Evolutionary conservation across 1,140 invertebrate genomes (phyloP).

Genomic region (Caerostris darwini): DNA sequence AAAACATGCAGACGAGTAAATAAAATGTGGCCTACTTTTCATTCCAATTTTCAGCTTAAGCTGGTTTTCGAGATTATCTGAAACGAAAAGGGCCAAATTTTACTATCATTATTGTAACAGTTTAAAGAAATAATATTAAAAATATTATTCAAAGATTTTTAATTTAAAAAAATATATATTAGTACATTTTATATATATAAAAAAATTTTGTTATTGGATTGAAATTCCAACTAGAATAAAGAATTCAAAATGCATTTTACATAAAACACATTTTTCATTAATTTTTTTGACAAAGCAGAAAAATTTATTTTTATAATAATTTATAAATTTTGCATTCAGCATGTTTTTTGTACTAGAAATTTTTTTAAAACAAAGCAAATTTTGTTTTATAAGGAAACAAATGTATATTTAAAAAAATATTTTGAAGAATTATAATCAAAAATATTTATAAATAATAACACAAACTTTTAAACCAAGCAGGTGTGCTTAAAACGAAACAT

Average conservation of each 20-base stretch:
- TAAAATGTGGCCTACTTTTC: constrained; percentile 74
- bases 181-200: too few relatives aligned
- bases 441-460: too few relatives aligned
- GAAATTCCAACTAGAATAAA: not conserved
- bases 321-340: not conserved
- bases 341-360: not conserved
- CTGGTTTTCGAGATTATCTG: constrained; percentile 78
- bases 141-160: not conserved
- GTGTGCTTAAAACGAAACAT: too few relatives aligned
- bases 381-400: not conserved
- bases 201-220: not conserved
- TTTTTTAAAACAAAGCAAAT: too few relatives aligned
- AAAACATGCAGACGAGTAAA: constrained; percentile 64
- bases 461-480: too few relatives aligned
- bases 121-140: not conserved
- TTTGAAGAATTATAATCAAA: not conserved
- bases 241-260: not conserved
- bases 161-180: not conserved
- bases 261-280: not conserved
- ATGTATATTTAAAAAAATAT: not conserved
- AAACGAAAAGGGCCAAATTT: constrained; percentile 77
- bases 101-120: constrained; percentile 43
- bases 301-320: not conserved
- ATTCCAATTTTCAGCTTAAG: constrained; percentile 78
- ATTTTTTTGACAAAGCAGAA: not conserved